Conservation (phyloP, 1,140 invertebrate species). For the Eulimnadia texana region DNA sequence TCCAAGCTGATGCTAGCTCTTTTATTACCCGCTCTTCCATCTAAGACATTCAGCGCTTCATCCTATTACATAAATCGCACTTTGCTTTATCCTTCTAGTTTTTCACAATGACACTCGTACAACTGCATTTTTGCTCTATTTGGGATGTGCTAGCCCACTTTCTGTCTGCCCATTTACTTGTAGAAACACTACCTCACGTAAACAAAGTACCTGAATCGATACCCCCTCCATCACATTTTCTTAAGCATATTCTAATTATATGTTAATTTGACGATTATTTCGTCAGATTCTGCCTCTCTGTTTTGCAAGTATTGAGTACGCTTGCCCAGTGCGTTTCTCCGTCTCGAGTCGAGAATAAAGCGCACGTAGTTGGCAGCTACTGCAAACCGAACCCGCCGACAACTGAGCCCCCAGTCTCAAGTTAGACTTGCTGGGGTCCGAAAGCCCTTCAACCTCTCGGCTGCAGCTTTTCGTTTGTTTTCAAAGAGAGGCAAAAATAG, state of each 20-base stretch:
- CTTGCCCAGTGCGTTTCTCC: too few relatives aligned
- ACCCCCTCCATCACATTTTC: too few relatives aligned
- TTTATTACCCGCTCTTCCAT: neutral
- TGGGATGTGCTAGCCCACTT: too few relatives aligned
- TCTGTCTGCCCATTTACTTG: too few relatives aligned
- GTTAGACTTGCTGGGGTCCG: neutral
- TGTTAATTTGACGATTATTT: neutral
- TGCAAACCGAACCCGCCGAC: neutral
- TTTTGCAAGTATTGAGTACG: too few relatives aligned
- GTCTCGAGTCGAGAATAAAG: too few relatives aligned
- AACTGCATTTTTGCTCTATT: too few relatives aligned
- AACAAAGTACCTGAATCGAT: too few relatives aligned
- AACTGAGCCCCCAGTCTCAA: neutral
- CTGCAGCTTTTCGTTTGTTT: too few relatives aligned
- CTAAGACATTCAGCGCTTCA: neutral
- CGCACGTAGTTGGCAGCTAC: neutral
- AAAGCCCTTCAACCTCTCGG: neutral
- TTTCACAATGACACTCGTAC: neutral
- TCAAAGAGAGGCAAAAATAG: too few relatives aligned
- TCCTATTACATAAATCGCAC: neutral
- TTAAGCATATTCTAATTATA: neutral
- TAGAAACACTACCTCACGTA: too few relatives aligned
- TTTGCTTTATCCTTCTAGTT: neutral
- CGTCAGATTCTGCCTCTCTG: too few relatives aligned
- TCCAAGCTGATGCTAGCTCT: neutral